Conservation (phyloP, 2,888 invertebrate genomes). For the Tetranychus truncatus region DNA sequence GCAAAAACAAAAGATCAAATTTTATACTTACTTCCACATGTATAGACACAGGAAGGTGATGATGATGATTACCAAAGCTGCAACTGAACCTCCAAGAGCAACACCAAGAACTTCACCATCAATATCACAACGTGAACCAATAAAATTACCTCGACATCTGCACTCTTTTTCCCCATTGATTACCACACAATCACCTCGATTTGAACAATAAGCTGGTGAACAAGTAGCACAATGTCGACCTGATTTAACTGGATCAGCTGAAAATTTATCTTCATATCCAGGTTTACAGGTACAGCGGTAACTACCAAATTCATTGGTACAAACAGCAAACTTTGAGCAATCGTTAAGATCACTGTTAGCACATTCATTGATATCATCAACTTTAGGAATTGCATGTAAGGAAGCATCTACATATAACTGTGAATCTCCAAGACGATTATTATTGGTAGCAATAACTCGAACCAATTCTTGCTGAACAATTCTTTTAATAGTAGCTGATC, state of each 20-base stretch:
- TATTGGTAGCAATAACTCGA: slow-evolving; percentile 58
- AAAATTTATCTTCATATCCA: slow-evolving; percentile 55
- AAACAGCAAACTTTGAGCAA: slow-evolving; percentile 56
- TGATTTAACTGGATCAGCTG: slow-evolving; percentile 37
- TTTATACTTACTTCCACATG: slow-evolving; percentile 57
- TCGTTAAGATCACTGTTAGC: slow-evolving; percentile 60
- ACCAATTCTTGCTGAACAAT: slow-evolving; percentile 66
- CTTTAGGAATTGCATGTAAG: slow-evolving; percentile 23
- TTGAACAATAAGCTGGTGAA: slow-evolving; percentile 54
- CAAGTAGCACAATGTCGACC: slow-evolving; percentile 40
- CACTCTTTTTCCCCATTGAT: slow-evolving; percentile 53
- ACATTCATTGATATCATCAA: slow-evolving; percentile 64
- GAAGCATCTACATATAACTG: slow-evolving; percentile 43
- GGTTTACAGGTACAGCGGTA: slow-evolving; percentile 55
- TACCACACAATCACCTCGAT: slow-evolving; percentile 64
- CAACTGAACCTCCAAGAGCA: slow-evolving; percentile 70
- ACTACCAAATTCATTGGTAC: slow-evolving; percentile 65
- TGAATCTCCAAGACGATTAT: slow-evolving; percentile 72
- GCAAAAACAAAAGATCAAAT: neutral
- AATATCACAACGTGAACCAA: slow-evolving; percentile 69
- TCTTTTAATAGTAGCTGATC: slow-evolving; percentile 46
- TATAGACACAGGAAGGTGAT: slow-evolving; percentile 65
- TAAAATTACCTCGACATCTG: slow-evolving; percentile 44
- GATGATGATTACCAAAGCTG: slow-evolving; percentile 69
- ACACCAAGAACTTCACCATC: slow-evolving; percentile 81